Conservation (phyloP, 2,113 vertebrate species). For the Chionomys nivalis region DNA sequence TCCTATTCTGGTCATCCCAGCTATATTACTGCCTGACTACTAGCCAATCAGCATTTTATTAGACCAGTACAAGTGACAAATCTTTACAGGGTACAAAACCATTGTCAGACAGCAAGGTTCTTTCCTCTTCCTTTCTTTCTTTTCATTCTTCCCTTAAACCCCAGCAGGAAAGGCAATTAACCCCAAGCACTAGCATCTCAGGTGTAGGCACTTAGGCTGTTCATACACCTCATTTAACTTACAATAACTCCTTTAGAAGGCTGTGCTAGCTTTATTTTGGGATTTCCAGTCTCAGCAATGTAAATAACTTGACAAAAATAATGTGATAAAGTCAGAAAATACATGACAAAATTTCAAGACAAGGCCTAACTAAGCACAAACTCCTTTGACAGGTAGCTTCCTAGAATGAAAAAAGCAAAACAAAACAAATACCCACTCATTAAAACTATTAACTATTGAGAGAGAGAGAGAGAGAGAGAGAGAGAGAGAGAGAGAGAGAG, state of each 20-base stretch:
- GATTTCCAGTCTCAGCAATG: background rate
- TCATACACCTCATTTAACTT: background rate
- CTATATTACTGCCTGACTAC: no score
- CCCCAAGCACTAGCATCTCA: background rate
- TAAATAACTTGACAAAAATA: background rate
- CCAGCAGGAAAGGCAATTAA: background rate
- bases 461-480: no score
- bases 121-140: background rate
- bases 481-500: no score
- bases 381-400: background rate
- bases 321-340: background rate
- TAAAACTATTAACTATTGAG: background rate
- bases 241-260: background rate
- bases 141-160: slow-evolving; percentile 19
- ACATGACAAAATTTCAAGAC: background rate
- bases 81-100: no score
- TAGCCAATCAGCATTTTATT: no score
- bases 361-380: background rate
- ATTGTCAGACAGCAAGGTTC: no score
- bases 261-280: background rate
- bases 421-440: background rate
- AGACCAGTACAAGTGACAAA: no score
- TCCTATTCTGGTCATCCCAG: no score
- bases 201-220: background rate
- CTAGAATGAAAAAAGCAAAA: background rate